A percentile compares a stretch with the other conserved stretches of the same genome.
Conservation (phyloP, 2,797 vertebrate species). For the Cichlasoma orientale region DNA sequence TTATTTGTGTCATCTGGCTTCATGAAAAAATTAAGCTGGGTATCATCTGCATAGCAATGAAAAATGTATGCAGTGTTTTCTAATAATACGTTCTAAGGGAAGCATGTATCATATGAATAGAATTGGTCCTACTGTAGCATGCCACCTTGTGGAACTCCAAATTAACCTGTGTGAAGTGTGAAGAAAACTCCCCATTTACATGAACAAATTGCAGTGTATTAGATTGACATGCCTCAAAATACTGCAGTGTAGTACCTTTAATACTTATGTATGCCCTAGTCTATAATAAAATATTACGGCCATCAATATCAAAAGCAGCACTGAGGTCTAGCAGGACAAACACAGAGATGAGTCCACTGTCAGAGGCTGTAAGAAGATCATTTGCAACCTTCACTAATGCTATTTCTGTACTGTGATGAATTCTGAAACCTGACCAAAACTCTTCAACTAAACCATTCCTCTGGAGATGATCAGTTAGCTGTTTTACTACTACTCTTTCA, state of each 20-base stretch:
- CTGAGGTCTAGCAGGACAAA: no score
- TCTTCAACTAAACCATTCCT: not conserved
- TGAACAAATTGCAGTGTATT: not conserved
- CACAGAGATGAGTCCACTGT: no score
- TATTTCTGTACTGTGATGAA: not conserved
- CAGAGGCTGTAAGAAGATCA: not conserved
- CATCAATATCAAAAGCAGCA: no score
- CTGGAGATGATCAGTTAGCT: not conserved
- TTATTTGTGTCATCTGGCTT: not conserved
- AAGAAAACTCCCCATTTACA: fast-evolving
- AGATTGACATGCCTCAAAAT: not conserved
- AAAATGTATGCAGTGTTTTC: not conserved
- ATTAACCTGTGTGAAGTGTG: not conserved
- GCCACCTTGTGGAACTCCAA: not conserved
- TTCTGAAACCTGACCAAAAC: not conserved
- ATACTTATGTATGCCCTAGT: no score
- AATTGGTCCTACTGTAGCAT: not conserved
- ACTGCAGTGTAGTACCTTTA: not conserved
- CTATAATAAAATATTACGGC: no score
- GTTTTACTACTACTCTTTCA: not conserved
- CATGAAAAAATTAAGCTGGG: fast-evolving
- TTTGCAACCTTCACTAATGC: fast-evolving
- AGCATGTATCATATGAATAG: not conserved
- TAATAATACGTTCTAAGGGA: not conserved
- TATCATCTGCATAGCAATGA: not conserved